phyloP scores from a whole-genome alignment of 2,888 invertebrate species.

The Malthinus seriepunctatus region DNA sequence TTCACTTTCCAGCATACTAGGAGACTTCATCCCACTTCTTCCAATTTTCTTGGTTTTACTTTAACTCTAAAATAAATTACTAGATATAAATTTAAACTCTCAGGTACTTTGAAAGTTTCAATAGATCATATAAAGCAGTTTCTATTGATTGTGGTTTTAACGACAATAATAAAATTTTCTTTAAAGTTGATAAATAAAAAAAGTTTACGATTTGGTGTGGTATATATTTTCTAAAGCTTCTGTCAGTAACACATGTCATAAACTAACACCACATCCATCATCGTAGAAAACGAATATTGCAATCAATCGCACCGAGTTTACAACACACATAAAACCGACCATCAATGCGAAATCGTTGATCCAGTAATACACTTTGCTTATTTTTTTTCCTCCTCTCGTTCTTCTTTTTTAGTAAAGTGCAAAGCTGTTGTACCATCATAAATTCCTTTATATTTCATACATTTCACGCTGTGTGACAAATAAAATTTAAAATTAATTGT shows the following conservation, averaged over 20 bases:
- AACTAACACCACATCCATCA: constrained; percentile 32
- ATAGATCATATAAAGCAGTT: constrained; percentile 2
- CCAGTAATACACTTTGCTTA: constrained; percentile 10
- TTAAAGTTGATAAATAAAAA: constrained; percentile 16
- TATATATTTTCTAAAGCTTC: constrained; percentile 26
- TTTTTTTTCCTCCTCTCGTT: too few species aligned
- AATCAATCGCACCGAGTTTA: constrained; percentile 30
- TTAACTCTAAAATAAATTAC: too few species aligned
- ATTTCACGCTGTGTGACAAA: too few species aligned
- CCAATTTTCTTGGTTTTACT: too few species aligned
- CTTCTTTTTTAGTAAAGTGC: too few species aligned
- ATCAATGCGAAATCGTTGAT: constrained; percentile 23
- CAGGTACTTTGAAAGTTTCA: too few species aligned
- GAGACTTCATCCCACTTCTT: too few species aligned
- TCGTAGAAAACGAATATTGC: constrained; percentile 31
- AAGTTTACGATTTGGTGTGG: constrained; percentile 22
- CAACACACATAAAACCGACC: constrained; percentile 25
- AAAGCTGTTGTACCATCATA: too few species aligned
- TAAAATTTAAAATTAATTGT: too few species aligned
- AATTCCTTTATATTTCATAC: too few species aligned
- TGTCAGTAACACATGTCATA: constrained; percentile 29
- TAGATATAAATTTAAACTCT: too few species aligned
- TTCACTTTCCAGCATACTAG: too few species aligned
- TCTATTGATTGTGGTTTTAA: not conserved
- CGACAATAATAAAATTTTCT: constrained; percentile 23